phyloP scores from a whole-genome alignment of 2,113 vertebrate genomes.

The Phainopepla nitens region DNA sequence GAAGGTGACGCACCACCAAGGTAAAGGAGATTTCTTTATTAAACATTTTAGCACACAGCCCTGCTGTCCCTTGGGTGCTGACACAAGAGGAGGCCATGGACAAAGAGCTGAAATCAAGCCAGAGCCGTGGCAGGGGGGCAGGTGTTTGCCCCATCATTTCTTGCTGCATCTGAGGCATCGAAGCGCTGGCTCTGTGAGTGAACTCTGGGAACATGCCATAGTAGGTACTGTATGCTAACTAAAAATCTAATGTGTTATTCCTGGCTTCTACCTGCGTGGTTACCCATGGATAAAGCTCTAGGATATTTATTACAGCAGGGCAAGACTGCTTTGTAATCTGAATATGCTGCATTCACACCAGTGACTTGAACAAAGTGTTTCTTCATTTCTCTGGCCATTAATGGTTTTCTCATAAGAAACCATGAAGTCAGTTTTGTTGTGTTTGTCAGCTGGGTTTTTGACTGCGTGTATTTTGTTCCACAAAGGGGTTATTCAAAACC shows the following conservation, averaged over 20 bases:
- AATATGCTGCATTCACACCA: conserved; percentile 42
- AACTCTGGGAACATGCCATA: background rate
- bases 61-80: background rate
- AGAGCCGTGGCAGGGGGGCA: background rate
- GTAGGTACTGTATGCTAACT: background rate
- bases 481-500: conserved; percentile 74
- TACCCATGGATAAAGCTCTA: background rate
- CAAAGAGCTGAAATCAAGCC: background rate
- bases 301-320: conserved; percentile 25
- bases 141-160: accelerated
- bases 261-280: conserved; percentile 53
- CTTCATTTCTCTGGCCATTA: conserved; percentile 61
- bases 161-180: background rate
- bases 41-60: background rate
- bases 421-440: conserved; percentile 61
- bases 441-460: conserved; percentile 67
- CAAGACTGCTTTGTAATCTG: conserved; percentile 57
- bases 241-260: conserved; percentile 56
- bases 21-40: background rate
- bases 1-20: accelerated
- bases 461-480: conserved; percentile 45
- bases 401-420: conserved; percentile 61
- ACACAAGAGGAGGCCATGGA: background rate
- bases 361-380: conserved; percentile 62
- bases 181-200: background rate